phyloP scores from a whole-genome alignment of 2,113 vertebrate species.

The Poeciliopsis occidentalis region DNA sequence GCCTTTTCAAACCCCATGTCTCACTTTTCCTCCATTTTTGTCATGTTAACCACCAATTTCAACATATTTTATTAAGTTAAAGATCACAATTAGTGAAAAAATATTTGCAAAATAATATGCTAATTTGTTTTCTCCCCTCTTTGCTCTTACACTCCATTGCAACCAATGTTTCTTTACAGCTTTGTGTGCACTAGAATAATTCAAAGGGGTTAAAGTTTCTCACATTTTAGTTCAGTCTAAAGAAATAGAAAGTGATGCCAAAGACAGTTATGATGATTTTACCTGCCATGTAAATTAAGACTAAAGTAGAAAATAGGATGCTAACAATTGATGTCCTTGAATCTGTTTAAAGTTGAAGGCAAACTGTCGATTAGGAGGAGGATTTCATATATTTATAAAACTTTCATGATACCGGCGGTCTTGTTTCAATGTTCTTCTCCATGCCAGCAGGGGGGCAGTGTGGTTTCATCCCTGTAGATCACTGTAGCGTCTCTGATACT shows the following conservation, averaged over 20 bases:
- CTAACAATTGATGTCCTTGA: neutral
- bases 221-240: neutral
- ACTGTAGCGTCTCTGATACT: conserved; percentile 10
- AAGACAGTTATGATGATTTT: neutral
- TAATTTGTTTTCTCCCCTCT: neutral
- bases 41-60: neutral
- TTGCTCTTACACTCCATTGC: neutral
- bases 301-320: conserved; percentile 18
- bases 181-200: neutral
- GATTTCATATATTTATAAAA: neutral
- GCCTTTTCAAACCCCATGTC: neutral
- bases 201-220: neutral
- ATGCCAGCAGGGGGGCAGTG: conserved; percentile 72
- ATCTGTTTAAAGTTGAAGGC: neutral
- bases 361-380: neutral
- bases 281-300: conserved; percentile 42
- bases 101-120: too few relatives aligned
- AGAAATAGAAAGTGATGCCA: neutral
- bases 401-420: neutral
- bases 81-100: too few relatives aligned
- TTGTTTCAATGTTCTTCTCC: neutral
- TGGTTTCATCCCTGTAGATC: conserved; percentile 37
- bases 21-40: neutral
- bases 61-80: neutral
- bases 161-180: neutral